phyloP scores from a whole-genome alignment of 37 sponge, comb jelly and placozoan species.

The Bolinopsis microptera region DNA sequence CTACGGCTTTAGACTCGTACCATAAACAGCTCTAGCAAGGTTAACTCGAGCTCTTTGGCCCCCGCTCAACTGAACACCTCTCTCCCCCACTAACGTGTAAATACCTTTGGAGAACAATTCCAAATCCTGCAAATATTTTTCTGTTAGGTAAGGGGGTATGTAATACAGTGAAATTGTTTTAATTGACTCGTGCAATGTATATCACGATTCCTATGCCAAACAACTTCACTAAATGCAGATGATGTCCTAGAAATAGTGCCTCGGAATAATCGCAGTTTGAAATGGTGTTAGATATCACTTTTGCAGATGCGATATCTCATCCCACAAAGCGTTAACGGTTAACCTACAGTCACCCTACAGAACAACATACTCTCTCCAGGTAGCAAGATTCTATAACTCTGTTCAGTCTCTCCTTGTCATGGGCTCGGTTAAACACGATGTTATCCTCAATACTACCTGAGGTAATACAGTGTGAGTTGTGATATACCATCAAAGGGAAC shows the following conservation, averaged over 20 bases:
- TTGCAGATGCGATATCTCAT: no score
- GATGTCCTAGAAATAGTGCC: no score
- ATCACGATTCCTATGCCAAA: no score
- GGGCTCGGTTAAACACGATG: conserved; percentile 29
- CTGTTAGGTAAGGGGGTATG: neutral
- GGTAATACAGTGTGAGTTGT: neutral
- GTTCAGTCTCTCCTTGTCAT: conserved; percentile 48
- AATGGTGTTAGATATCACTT: no score
- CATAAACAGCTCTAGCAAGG: conserved; percentile 56
- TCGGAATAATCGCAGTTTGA: no score
- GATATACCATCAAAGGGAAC: no score
- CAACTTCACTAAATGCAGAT: no score
- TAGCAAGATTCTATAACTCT: conserved; percentile 28
- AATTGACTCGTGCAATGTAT: no score
- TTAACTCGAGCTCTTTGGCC: conserved; percentile 22
- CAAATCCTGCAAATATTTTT: neutral
- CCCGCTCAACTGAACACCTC: conserved; percentile 58
- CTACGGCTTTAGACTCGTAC: conserved; percentile 41
- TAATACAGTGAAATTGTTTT: no score
- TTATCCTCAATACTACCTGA: conserved; percentile 46
- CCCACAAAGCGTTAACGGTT: no score
- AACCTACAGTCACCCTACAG: no score
- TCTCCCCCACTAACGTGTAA: conserved; percentile 48
- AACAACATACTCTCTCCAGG: neutral
- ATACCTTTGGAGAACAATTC: conserved; percentile 12